These are phyloP conservation scores for Ladona fulva DNA, from an alignment of 1,140 invertebrate genomes.

Conservation along the genomic window DNA sequence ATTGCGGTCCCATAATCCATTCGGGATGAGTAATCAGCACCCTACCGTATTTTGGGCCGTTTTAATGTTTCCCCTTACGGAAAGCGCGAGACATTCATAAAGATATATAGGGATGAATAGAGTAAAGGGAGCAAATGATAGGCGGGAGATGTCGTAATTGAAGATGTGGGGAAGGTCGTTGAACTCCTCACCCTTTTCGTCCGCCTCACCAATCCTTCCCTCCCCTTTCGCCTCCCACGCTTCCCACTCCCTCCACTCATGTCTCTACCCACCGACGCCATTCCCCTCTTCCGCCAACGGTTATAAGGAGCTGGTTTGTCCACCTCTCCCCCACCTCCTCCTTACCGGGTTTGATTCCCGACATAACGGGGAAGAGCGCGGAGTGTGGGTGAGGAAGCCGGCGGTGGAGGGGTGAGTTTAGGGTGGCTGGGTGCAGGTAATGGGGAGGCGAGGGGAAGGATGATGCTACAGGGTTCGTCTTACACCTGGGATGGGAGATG, in stretches of 20 bases:
- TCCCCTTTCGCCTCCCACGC: not conserved
- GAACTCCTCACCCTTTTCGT: not conserved
- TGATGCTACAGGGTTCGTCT: not conserved
- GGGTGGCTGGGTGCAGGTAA: not conserved
- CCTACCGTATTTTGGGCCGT: no score
- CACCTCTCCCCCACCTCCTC: not conserved
- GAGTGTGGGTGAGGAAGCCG: not conserved
- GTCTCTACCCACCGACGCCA: not conserved
- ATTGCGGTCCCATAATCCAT: no score
- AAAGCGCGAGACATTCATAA: no score
- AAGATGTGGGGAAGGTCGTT: not conserved
- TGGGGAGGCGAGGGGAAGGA: not conserved
- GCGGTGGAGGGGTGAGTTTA: not conserved
- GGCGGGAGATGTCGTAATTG: conserved; percentile 2
- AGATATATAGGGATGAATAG: no score
- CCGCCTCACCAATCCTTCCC: not conserved
- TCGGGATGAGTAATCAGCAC: no score
- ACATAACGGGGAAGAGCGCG: not conserved
- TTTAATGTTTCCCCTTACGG: no score
- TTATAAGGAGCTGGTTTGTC: conserved; percentile 5
- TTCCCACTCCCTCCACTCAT: not conserved
- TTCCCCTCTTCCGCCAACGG: not conserved
- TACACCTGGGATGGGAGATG: no score
- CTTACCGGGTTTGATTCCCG: not conserved
- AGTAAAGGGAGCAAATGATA: not conserved